Evolutionary conservation across 2,888 invertebrate genomes (phyloP).

Genomic region (Idaea dimidiata): DNA sequence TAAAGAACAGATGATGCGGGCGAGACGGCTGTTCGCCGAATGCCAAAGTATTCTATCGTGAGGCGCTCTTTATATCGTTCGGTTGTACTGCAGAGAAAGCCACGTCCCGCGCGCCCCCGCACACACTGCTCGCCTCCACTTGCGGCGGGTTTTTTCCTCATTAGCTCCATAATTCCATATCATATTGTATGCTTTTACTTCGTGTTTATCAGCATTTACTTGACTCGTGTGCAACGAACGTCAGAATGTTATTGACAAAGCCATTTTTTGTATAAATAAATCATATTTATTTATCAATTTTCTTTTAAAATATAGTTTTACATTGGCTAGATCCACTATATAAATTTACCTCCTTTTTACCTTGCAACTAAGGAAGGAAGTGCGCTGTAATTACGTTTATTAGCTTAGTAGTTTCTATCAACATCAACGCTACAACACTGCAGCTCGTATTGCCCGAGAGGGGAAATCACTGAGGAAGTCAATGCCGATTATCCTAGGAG

Average conservation of each 20-base stretch:
- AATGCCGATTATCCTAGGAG: constrained; percentile 9
- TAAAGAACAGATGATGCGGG: constrained; percentile 65
- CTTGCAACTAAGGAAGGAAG: constrained; percentile 16
- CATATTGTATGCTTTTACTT: constrained; percentile 59
- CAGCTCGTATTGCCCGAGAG: background rate
- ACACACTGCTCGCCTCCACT: constrained; percentile 55
- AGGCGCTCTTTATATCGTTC: constrained; percentile 76
- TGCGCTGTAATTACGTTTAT: background rate
- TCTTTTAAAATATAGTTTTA: background rate
- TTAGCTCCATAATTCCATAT: constrained; percentile 72
- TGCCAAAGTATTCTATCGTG: constrained; percentile 76
- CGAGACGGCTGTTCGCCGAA: constrained; percentile 79
- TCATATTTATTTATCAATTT: constrained; percentile 7
- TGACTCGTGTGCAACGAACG: constrained; percentile 57
- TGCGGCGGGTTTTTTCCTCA: constrained; percentile 79
- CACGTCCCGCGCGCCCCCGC: constrained; percentile 70
- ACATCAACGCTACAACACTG: background rate
- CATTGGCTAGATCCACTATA: constrained; percentile 1
- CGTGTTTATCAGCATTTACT: constrained; percentile 69
- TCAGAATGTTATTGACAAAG: constrained; percentile 45
- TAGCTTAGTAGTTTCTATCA: constrained; percentile 2
- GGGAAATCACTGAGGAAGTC: constrained; percentile 12
- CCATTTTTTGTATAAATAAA: constrained; percentile 12
- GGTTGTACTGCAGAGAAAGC: constrained; percentile 74
- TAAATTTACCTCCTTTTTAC: constrained; percentile 9